Evolutionary conservation across 2,113 vertebrate species (phyloP).

Genomic region (Ondatra zibethicus): DNA sequence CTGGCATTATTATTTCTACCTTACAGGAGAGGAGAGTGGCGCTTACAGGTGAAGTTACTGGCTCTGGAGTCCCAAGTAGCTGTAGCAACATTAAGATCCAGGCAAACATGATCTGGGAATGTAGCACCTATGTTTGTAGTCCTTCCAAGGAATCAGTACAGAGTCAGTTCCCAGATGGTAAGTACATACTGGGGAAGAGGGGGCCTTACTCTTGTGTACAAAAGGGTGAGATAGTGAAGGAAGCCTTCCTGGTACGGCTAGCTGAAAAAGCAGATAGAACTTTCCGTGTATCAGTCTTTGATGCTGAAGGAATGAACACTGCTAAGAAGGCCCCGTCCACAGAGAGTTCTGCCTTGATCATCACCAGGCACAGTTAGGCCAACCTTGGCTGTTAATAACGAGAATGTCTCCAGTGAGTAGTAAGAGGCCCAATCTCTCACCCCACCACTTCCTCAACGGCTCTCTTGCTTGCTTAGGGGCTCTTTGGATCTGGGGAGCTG

Average conservation of each 20-base stretch:
- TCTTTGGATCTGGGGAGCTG: neutral
- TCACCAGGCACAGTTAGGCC: fast-evolving
- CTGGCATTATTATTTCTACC: fast-evolving
- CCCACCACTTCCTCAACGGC: neutral
- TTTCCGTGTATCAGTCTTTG: neutral
- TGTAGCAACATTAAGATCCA: fast-evolving
- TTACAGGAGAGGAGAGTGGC: neutral
- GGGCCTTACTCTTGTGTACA: neutral
- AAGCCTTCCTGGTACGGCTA: too few relatives aligned
- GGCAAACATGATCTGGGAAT: neutral
- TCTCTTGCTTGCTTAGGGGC: neutral
- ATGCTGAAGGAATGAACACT: neutral
- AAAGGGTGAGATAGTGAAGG: neutral
- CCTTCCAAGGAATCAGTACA: too few relatives aligned
- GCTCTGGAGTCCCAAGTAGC: neutral
- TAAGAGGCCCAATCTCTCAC: fast-evolving
- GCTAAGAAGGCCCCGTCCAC: neutral
- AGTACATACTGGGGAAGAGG: neutral
- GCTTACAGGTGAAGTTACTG: too few relatives aligned
- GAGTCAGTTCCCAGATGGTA: neutral
- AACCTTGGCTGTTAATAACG: neutral
- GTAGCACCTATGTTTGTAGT: fast-evolving
- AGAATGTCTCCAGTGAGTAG: neutral
- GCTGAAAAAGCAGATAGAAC: neutral
- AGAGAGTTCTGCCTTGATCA: neutral